These are phyloP conservation scores for Bombus impatiens DNA, from an alignment of 1,140 invertebrate species.

Conservation along the genomic window DNA sequence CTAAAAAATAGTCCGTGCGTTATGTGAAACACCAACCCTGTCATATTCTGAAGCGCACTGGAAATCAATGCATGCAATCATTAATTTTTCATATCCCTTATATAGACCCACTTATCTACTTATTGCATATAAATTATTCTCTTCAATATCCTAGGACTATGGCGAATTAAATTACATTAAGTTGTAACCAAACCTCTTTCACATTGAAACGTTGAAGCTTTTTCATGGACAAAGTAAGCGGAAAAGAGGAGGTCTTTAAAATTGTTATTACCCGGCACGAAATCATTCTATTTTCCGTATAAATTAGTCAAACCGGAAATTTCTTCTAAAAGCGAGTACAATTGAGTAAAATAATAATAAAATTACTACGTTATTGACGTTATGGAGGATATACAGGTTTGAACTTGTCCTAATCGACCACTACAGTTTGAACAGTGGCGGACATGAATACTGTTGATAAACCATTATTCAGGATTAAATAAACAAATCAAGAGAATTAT, in stretches of 20 bases:
- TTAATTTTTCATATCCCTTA: neutral
- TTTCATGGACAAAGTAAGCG: neutral
- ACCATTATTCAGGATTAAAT: neutral
- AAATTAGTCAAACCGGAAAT: neutral
- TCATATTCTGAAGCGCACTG: neutral
- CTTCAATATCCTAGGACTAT: no score
- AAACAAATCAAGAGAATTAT: no score
- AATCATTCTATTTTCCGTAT: neutral
- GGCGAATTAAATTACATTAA: neutral
- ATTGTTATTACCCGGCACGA: neutral
- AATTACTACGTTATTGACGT: neutral
- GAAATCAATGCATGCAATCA: neutral
- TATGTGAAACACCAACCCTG: neutral
- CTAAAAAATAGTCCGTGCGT: neutral
- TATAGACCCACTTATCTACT: neutral
- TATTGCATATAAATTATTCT: neutral
- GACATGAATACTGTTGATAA: neutral
- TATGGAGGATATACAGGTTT: neutral
- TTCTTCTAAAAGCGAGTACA: neutral
- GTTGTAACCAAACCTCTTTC: neutral
- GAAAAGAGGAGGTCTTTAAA: no score
- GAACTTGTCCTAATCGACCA: neutral
- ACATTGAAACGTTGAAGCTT: neutral
- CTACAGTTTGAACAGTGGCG: neutral
- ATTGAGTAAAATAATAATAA: neutral